A percentile compares a stretch with the other conserved stretches of the same genome.
These are phyloP conservation scores for Drosophila subobscura DNA, from an alignment of 1,140 invertebrate genomes.

Conservation along the genomic window DNA sequence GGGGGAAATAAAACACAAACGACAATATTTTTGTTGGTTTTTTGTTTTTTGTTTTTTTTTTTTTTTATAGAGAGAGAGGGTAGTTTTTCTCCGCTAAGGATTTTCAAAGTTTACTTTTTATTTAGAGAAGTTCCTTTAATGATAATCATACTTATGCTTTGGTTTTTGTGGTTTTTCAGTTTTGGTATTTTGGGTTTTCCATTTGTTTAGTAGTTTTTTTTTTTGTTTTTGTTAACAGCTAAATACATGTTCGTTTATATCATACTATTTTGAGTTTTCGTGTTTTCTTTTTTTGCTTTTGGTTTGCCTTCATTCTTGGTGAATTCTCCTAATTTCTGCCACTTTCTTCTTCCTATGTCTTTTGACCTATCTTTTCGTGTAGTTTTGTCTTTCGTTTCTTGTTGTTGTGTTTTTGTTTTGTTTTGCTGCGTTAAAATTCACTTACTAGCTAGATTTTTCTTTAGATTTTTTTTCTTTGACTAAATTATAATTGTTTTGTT, in stretches of 20 bases:
- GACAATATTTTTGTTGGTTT: conserved; percentile 63
- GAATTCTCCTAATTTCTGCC: conserved; percentile 5
- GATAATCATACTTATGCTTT: conserved; percentile 80
- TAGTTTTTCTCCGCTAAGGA: conserved; percentile 80
- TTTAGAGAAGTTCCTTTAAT: conserved; percentile 81
- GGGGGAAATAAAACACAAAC: conserved; percentile 77
- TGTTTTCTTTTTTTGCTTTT: conserved; percentile 44
- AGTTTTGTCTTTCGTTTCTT: conserved; percentile 32
- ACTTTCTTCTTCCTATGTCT: conserved; percentile 23
- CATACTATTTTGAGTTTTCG: conserved; percentile 62
- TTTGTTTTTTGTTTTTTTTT: conserved; percentile 43
- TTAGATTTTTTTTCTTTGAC: conserved; percentile 45
- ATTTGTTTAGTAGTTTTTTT: conserved; percentile 30
- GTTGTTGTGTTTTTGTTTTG: conserved; percentile 19
- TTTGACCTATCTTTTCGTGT: conserved; percentile 35
- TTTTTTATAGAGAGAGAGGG: conserved; percentile 75
- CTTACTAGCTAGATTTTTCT: conserved; percentile 64
- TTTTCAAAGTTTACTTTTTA: conserved; percentile 82
- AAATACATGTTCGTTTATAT: conserved; percentile 74
- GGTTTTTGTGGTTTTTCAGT: conserved; percentile 30
- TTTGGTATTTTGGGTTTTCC: conserved; percentile 52
- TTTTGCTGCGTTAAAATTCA: conserved; percentile 78
- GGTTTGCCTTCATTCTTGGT: conserved; percentile 27
- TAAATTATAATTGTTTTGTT: conserved; percentile 76
- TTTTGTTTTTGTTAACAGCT: conserved; percentile 68